Conservation (phyloP, 2,888 invertebrate species). For the Parnassius mnemosyne region DNA sequence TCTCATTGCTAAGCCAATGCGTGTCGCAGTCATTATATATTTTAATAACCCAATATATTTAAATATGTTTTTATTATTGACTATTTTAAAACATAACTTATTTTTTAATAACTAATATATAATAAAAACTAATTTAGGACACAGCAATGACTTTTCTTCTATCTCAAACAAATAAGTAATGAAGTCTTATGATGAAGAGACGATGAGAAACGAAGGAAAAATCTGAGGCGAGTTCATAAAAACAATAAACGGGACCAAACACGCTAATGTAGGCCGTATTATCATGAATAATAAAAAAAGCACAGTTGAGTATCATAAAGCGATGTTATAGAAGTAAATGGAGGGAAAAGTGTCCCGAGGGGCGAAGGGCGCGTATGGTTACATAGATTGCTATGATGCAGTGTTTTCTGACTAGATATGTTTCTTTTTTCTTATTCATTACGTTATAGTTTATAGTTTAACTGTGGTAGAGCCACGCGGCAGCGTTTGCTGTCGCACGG, state of each 20-base stretch:
- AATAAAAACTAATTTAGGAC: background rate
- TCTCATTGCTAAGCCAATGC: no score
- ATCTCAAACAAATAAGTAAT: slow-evolving; percentile 38
- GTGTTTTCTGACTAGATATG: background rate
- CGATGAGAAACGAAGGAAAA: slow-evolving; percentile 38
- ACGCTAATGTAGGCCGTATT: slow-evolving; percentile 70
- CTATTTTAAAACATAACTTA: no score
- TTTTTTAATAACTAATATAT: no score
- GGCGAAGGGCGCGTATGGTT: slow-evolving; percentile 42
- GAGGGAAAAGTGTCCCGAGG: slow-evolving; percentile 61
- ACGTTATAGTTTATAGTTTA: no score
- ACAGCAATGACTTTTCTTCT: background rate
- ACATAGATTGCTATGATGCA: slow-evolving; percentile 21
- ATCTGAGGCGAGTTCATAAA: slow-evolving; percentile 43
- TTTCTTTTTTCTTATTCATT: no score
- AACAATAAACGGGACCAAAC: slow-evolving; percentile 51
- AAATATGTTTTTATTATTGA: no score
- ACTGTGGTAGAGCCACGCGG: no score
- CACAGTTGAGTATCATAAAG: slow-evolving; percentile 71
- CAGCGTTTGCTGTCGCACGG: no score
- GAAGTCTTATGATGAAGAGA: slow-evolving; percentile 42
- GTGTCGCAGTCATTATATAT: no score
- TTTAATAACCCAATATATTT: no score
- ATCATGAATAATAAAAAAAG: slow-evolving; percentile 75
- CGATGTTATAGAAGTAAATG: slow-evolving; percentile 72